Conservation (phyloP, 2,888 invertebrate species). For the Agrotis ipsilon region DNA sequence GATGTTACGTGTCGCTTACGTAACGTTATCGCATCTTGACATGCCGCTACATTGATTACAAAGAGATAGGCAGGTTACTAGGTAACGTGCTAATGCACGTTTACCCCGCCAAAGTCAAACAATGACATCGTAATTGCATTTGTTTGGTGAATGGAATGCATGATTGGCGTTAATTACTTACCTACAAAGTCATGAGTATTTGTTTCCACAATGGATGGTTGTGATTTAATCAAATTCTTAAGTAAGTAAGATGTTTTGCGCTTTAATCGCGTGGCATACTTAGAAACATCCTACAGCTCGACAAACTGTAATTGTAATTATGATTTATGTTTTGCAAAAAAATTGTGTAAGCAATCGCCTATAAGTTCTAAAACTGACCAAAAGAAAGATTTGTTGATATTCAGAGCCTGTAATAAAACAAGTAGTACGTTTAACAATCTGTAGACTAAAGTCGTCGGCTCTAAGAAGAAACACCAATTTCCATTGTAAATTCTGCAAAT, state of each 20-base stretch:
- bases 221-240: constrained; percentile 26
- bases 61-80: constrained; percentile 73
- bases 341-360: background rate
- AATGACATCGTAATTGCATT: constrained; percentile 58
- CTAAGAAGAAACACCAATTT: constrained; percentile 24
- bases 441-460: background rate
- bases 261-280: constrained; percentile 19
- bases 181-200: constrained; percentile 33
- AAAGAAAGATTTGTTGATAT: constrained; percentile 2
- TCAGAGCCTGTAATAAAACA: background rate
- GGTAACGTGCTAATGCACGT: constrained; percentile 67
- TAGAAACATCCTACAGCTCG: constrained; percentile 1
- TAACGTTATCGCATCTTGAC: constrained; percentile 63
- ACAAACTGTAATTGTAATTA: background rate
- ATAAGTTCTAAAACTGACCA: background rate
- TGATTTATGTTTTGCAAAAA: background rate
- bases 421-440: constrained; percentile 15
- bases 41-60: constrained; percentile 62
- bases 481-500: constrained; percentile 58
- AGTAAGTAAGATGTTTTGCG: constrained; percentile 36
- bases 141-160: constrained; percentile 50
- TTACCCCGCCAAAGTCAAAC: constrained; percentile 54
- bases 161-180: constrained; percentile 38
- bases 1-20: constrained; percentile 69
- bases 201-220: constrained; percentile 16